Conservation (phyloP, 2,113 vertebrate species). For the Alectura lathami region DNA sequence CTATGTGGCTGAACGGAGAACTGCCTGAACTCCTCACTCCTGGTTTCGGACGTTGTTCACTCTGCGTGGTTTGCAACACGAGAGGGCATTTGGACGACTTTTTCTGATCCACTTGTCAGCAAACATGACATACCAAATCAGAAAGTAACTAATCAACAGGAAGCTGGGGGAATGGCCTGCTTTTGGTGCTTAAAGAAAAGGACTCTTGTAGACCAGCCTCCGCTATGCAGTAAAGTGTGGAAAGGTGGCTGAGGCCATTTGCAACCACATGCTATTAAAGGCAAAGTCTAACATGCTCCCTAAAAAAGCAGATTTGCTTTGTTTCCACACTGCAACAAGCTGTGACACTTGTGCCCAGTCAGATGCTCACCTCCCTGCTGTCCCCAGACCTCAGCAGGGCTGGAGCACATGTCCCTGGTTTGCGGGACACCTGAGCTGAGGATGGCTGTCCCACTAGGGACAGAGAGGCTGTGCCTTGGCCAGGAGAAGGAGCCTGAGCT, state of each 20-base stretch:
- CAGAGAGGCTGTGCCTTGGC: not conserved
- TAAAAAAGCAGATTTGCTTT: not conserved
- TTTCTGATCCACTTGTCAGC: not conserved
- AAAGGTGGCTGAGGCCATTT: not conserved
- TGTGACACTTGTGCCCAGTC: not conserved
- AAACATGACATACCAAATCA: not conserved
- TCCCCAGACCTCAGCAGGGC: not conserved
- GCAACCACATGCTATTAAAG: not conserved
- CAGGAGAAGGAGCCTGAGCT: not conserved
- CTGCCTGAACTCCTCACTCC: not conserved
- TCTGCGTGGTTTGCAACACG: not conserved
- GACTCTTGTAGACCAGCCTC: not conserved
- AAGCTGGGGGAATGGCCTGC: not conserved
- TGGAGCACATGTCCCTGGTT: fast-evolving
- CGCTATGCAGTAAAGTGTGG: not conserved
- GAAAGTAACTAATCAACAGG: not conserved
- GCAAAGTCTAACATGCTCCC: not conserved
- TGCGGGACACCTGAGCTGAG: not conserved
- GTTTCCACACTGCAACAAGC: not conserved
- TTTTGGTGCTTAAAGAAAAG: not conserved
- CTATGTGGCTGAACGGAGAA: not conserved
- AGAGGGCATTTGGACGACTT: not conserved
- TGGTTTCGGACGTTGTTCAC: not conserved
- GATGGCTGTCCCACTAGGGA: not conserved
- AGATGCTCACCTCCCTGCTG: fast-evolving